Evolutionary conservation across 2,797 vertebrate species (phyloP).

Genomic region (Sebastolobus alascanus): DNA sequence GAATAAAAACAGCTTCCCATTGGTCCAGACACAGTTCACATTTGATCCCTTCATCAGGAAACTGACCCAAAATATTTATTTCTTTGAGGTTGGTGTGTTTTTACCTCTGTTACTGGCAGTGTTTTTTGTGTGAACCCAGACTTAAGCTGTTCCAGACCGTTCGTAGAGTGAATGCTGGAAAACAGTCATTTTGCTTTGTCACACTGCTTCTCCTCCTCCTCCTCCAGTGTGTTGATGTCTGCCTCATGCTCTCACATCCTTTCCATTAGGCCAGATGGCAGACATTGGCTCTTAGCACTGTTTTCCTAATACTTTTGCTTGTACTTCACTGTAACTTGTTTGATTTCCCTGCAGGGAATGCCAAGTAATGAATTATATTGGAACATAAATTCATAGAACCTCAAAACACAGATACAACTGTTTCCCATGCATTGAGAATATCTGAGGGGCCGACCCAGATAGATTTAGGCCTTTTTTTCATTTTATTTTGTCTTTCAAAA

Average conservation of each 20-base stretch:
- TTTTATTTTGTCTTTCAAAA: not conserved
- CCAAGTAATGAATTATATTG: constrained; percentile 6
- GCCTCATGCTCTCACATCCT: constrained; percentile 56
- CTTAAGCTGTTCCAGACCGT: constrained; percentile 56
- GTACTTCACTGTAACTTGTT: constrained; percentile 19
- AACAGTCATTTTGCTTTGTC: constrained; percentile 62
- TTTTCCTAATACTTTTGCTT: constrained; percentile 52
- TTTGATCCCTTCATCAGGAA: constrained; percentile 37
- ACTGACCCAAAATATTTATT: constrained; percentile 51
- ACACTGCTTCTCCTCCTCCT: constrained; percentile 39
- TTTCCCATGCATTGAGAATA: not conserved
- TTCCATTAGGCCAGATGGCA: constrained; percentile 64
- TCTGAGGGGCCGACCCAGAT: not conserved
- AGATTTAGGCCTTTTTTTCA: not conserved
- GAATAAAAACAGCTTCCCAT: constrained; percentile 28
- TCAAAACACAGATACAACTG: not conserved
- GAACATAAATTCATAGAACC: not conserved
- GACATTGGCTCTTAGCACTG: constrained; percentile 34
- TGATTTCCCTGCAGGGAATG: not conserved
- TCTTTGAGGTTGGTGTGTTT: constrained; percentile 46
- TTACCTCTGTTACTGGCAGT: constrained; percentile 40
- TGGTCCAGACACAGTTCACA: constrained; percentile 29
- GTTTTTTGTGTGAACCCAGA: constrained; percentile 36
- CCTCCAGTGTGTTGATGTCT: constrained; percentile 54
- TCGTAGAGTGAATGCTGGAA: constrained; percentile 39